Base-by-base conservation (phyloP, 2,888 invertebrate genomes). In the Andrena trimmerana region DNA sequence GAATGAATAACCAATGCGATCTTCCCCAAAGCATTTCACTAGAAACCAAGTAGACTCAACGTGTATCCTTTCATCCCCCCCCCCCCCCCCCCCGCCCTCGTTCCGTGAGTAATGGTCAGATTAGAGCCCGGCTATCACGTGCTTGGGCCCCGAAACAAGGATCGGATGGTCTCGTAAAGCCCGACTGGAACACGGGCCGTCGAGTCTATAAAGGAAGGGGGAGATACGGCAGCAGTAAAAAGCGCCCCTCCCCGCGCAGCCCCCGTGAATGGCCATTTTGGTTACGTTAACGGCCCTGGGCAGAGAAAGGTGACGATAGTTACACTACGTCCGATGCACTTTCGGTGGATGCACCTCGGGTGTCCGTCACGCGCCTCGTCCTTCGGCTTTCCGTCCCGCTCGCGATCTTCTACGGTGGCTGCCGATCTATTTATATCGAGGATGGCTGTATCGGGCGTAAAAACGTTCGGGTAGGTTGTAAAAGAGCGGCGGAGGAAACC, bases 391-490 rank as follows among this genome's bases (percentile, higher is more conserved):
- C 3, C 29, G 2, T n/a, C n/a, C 50, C 29, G 10, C 52, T 52
- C 20, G 52, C 7, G 3, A 27, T 27, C 24, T 57, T 27, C 24
- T 4, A 8, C 20, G 20, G 20, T 27, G 57, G 57, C 4, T 10
- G 57, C 27, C 57, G 57, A 57, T 57, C 84, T 85, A 85, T 85
- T 85, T 84, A 83, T 85, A 84, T 78, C 84, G 68, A 72, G 62
- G 62, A 57, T 57, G 57, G 13, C 42, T 57, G 24, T 57, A 57
- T 57, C 57, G 42, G 16, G 50, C 69, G 62, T 67, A 68, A 70
- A 76, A 82, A 81, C 71, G 62, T 65, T 52, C 8, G 27, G 27
- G 24, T 57, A 27, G 57, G 27, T 27, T 57, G 54, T 65, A 27
- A 69, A 78, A 78, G 66, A 52, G 13, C 24, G 69, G 57, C 27